Conservation (phyloP, 2,113 vertebrate genomes). For the Phycodurus eques region DNA sequence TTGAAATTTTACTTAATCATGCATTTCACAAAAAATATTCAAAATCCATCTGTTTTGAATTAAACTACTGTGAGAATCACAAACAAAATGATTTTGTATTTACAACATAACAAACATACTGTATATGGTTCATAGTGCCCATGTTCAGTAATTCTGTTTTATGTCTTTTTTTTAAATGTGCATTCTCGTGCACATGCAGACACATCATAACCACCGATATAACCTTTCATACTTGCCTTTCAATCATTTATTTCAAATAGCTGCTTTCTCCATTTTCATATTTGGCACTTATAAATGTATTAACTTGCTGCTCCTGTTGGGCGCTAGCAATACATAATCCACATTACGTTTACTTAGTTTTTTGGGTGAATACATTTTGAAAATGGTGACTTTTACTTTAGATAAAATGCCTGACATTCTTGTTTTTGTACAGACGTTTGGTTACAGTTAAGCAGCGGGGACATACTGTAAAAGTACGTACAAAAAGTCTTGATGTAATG, state of each 20-base stretch:
- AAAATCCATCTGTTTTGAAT: neutral
- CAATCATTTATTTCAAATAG: conserved; percentile 24
- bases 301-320: neutral
- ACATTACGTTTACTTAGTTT: neutral
- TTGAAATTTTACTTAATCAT: neutral
- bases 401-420: conserved; percentile 9
- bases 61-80: neutral
- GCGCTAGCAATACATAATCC: neutral
- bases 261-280: conserved; percentile 15
- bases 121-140: neutral
- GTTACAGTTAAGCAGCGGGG: conserved; percentile 10
- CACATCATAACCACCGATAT: neutral
- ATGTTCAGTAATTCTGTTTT: neutral
- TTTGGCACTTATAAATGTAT: conserved; percentile 7
- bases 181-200: neutral
- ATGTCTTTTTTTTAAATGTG: neutral
- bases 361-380: conserved; percentile 22
- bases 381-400: conserved; percentile 5
- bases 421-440: conserved; percentile 15
- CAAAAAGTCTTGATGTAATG: conserved; percentile 16
- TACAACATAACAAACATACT: neutral
- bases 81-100: neutral
- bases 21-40: neutral
- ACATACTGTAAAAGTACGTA: conserved; percentile 12
- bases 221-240: conserved; percentile 18